A percentile compares a stretch with the other conserved stretches of the same genome.
Conservation (phyloP, 64 coral and sea anemone genomes). For the Stichodactyla mertensii region DNA sequence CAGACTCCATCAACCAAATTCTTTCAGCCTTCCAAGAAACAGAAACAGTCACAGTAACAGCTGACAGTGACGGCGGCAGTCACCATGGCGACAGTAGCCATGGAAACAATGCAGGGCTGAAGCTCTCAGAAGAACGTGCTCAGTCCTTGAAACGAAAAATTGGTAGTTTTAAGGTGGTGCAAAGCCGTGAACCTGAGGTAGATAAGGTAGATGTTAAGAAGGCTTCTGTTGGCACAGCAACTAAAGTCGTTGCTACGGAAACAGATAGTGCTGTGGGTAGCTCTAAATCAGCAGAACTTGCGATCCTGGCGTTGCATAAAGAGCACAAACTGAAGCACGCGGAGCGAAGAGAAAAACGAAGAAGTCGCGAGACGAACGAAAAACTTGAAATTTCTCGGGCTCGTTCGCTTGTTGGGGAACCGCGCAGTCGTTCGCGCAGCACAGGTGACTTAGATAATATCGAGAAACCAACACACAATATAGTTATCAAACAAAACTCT, state of each 20-base stretch:
- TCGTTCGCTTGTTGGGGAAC: not conserved
- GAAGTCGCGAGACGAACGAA: not conserved
- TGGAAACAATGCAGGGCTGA: not conserved
- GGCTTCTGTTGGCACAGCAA: constrained; percentile 14
- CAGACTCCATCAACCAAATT: not conserved
- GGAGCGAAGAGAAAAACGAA: not conserved
- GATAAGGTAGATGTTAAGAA: not conserved
- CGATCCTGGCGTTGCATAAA: not conserved
- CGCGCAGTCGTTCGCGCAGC: not conserved
- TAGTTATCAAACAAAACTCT: not conserved
- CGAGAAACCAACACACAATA: not conserved
- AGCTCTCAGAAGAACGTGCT: constrained; percentile 8
- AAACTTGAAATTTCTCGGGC: constrained; percentile 10
- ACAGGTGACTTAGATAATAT: not conserved
- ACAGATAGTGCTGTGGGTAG: not conserved
- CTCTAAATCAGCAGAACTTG: not conserved
- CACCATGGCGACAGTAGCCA: not conserved
- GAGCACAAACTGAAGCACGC: not conserved
- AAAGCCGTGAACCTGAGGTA: not conserved
- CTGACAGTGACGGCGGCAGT: not conserved
- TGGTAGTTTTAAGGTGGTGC: constrained; percentile 19
- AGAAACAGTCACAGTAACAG: constrained; percentile 2
- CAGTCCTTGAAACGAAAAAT: constrained; percentile 12
- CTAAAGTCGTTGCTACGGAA: not conserved
- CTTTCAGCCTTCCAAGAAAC: constrained; percentile 4